Base-by-base conservation (phyloP, 1,140 invertebrate species). In the Papilio polyxenes region DNA sequence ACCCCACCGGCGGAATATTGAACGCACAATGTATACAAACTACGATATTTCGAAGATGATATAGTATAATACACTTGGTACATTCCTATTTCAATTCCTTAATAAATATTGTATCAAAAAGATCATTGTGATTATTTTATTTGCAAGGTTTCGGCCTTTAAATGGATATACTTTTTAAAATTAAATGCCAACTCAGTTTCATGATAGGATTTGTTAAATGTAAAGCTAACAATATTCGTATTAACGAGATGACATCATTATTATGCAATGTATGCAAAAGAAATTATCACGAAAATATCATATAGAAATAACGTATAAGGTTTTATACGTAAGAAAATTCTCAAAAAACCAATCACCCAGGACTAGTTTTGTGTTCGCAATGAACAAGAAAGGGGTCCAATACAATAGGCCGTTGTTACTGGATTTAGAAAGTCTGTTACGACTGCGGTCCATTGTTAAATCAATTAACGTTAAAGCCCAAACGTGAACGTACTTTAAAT, bases 401-500 rank as follows among this genome's bases (percentile, higher is more conserved):
- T 69, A 87, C 86, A 86, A 86, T 82, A 75, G 53, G 37, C 53
- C 49, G 75, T 75, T 81, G 84, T 81, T 78, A 78, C 65, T 82
- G 82, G 81, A 76, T 85, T 85, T 83, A 83, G 83, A 86, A 86
- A 85, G 85, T 59, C 80, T 65, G 65, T 82, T 79, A 17, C 53
- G 31, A 84, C 87, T 86, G n/a, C 80, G 85, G 85, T 85, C 89
- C 88, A 87, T 92, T 91, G 90, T 92, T 91, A 90, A 88, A 76
- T 85, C 88, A 91, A 92, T 92, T 93, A 93, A 90, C 86, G 87
- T 85, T 74, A 85, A 86, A 88, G 86, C 83, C 87, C 88, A 87
- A 87, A 83, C 87, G 88, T 90, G 88, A 90, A 89, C 90, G 88
- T 84, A 87, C 87, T 85, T 51, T 79, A 81, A 15, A 65, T 65